These are phyloP conservation scores for Periplaneta americana DNA, from an alignment of 1,140 invertebrate species.

Conservation along the genomic window DNA sequence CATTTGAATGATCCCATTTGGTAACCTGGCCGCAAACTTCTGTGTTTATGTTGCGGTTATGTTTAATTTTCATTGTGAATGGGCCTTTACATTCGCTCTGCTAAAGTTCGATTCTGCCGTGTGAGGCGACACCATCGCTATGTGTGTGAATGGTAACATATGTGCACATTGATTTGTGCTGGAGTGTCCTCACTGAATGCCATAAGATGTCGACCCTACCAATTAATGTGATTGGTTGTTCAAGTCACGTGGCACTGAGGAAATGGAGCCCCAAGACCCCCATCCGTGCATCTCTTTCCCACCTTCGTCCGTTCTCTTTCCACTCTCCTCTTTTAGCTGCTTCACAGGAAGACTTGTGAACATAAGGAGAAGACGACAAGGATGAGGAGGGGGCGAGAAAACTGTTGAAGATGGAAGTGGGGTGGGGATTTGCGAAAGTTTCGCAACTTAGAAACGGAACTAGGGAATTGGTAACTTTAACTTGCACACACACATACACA, in stretches of 20 bases:
- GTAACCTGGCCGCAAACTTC: no score
- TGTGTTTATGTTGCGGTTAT: no score
- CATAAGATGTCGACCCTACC: slow-evolving; percentile 6
- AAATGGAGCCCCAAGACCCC: background rate
- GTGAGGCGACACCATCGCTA: no score
- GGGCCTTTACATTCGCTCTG: no score
- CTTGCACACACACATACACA: background rate
- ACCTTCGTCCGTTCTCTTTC: background rate
- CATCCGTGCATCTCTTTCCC: background rate
- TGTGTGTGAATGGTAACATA: background rate
- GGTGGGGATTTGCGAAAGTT: background rate
- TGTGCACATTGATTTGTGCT: background rate
- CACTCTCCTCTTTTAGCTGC: no score
- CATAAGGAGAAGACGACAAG: background rate
- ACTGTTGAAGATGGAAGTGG: background rate
- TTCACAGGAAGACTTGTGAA: background rate
- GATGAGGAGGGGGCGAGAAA: background rate
- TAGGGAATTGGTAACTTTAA: background rate
- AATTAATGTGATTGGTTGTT: slow-evolving; percentile 10
- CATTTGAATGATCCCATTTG: no score
- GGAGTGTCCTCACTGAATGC: background rate
- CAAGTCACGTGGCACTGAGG: slow-evolving; percentile 2
- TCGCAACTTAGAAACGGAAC: background rate
- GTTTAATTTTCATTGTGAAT: no score
- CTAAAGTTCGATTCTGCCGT: no score